A percentile compares a stretch with the other conserved stretches of the same genome.
Evolutionary conservation across 2,797 vertebrate genomes (phyloP).

Genomic region (Rhynchotus rufescens): DNA sequence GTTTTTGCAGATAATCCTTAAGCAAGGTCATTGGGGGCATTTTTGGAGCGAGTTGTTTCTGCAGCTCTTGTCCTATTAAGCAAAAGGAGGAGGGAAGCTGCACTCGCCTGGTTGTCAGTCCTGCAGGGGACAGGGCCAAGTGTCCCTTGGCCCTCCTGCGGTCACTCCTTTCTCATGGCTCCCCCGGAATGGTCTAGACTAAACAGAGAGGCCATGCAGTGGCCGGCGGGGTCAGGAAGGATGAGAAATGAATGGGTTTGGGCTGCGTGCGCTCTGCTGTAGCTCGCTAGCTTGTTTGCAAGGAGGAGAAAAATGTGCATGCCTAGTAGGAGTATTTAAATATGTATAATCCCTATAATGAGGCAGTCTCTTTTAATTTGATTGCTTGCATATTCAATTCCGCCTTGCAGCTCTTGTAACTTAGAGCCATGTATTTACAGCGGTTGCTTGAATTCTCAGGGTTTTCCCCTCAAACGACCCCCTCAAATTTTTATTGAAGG

Average conservation of each 20-base stretch:
- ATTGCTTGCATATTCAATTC: not conserved
- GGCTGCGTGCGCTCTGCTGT: not conserved
- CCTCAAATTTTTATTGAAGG: not conserved
- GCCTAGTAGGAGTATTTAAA: not conserved
- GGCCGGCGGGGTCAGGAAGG: not conserved
- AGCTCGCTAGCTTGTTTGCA: not conserved
- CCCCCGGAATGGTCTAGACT: not conserved
- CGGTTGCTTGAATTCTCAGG: not conserved
- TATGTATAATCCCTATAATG: not conserved
- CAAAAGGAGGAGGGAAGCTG: not conserved
- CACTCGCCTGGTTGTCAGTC: rapidly evolving
- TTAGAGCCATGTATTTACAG: not conserved
- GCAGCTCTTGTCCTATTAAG: rapidly evolving
- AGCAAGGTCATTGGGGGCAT: not conserved
- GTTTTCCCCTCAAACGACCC: not conserved
- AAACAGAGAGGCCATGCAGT: not conserved
- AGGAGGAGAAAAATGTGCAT: not conserved
- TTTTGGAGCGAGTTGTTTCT: not conserved
- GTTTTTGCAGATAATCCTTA: constrained; percentile 14
- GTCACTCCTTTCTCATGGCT: not conserved
- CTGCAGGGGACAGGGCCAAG: not conserved
- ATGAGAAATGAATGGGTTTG: rapidly evolving
- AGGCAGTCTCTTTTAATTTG: constrained; percentile 20
- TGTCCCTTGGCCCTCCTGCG: not conserved
- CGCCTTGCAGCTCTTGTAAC: not conserved